A percentile compares a stretch with the other conserved stretches of the same genome.
Evolutionary conservation across 2,113 vertebrate species (phyloP).

Genomic region (Hiodon tergisus): DNA sequence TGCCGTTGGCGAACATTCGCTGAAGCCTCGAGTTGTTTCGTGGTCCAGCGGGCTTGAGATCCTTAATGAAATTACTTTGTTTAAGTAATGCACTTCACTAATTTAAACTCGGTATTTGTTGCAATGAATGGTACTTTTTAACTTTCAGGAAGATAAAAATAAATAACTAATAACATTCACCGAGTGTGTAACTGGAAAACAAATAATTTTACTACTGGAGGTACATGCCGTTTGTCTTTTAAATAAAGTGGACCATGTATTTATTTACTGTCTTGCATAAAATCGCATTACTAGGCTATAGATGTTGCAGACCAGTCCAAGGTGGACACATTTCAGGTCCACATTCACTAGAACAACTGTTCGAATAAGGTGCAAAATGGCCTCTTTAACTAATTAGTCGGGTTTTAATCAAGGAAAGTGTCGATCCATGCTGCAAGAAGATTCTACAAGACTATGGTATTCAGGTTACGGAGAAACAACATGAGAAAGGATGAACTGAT

Average conservation of each 20-base stretch:
- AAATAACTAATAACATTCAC: too few species aligned
- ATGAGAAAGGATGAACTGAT: slow-evolving; percentile 79
- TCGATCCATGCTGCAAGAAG: slow-evolving; percentile 79
- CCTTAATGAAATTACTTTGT: slow-evolving; percentile 50
- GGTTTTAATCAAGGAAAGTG: slow-evolving; percentile 84
- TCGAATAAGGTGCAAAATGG: slow-evolving; percentile 55
- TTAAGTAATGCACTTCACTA: slow-evolving; percentile 1
- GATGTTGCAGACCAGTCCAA: too few species aligned
- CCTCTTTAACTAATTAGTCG: slow-evolving; percentile 66
- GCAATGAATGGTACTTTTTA: not conserved
- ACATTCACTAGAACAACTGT: slow-evolving; percentile 8
- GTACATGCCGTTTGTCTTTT: too few species aligned
- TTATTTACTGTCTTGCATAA: too few species aligned
- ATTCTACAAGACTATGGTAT: slow-evolving; percentile 82
- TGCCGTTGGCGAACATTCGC: slow-evolving; percentile 8
- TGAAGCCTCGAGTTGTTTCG: slow-evolving; percentile 39
- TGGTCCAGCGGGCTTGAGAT: slow-evolving; percentile 61
- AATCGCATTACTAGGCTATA: too few species aligned
- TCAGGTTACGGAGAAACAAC: slow-evolving; percentile 76
- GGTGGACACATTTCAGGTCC: too few species aligned
- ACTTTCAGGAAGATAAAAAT: not conserved
- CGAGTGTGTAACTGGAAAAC: too few species aligned
- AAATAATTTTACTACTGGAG: too few species aligned
- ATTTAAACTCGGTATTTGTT: not conserved
- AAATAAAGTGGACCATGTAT: too few species aligned